Conservation (phyloP, 2,113 vertebrate genomes). For the Hydropotes inermis region DNA sequence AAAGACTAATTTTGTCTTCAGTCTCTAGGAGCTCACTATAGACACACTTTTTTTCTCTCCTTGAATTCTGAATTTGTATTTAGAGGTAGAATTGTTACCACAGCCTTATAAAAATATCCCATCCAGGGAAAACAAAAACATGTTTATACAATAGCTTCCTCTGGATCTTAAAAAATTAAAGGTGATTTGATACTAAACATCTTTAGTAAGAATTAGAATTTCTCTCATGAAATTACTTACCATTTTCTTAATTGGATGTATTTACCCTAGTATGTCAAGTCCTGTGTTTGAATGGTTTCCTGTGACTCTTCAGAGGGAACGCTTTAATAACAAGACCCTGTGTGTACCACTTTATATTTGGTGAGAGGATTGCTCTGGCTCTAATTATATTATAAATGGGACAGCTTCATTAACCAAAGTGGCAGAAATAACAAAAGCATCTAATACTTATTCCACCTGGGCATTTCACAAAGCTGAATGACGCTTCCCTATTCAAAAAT, state of each 20-base stretch:
- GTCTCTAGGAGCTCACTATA: not conserved
- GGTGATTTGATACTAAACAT: not conserved
- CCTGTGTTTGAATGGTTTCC: conserved; percentile 26
- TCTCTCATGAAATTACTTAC: conserved; percentile 26
- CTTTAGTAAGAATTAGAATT: conserved; percentile 48
- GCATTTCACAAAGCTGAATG: conserved; percentile 26
- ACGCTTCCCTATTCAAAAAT: conserved; percentile 38
- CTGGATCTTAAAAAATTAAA: not conserved
- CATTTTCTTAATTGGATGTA: conserved; percentile 1
- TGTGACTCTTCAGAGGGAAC: not conserved
- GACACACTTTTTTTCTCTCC: not conserved
- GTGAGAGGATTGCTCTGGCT: conserved; percentile 45
- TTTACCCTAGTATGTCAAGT: conserved; percentile 34
- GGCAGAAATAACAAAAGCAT: conserved; percentile 57
- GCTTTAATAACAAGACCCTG: not conserved
- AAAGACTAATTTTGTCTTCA: not conserved
- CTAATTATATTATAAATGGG: conserved; percentile 51
- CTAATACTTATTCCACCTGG: conserved; percentile 47
- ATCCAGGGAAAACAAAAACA: not conserved
- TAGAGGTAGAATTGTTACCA: not conserved
- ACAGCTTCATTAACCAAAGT: conserved; percentile 62
- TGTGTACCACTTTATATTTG: conserved; percentile 20
- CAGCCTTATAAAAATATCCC: not conserved
- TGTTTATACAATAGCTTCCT: not conserved
- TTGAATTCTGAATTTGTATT: not conserved